Evolutionary conservation across 2,888 invertebrate species (phyloP), one percentile per base, ranked within the genome.

Genomic region (Euclidia mi): DNA sequence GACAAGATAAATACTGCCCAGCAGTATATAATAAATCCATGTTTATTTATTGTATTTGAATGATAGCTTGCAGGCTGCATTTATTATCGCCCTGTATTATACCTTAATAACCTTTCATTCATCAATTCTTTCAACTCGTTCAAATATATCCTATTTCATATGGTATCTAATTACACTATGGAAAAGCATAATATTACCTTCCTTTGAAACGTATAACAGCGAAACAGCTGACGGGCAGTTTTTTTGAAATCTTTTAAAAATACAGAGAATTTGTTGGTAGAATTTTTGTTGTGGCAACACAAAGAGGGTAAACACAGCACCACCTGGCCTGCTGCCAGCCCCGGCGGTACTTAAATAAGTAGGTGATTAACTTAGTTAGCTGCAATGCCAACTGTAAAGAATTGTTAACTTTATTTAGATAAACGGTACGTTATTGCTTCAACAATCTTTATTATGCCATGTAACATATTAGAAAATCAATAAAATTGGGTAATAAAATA

Each of bases 251-350:
- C 44, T 18, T 38, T 15, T 20, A 41, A 52, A n/a, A 52, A 41
- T 41, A 34, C 40, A 17, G 32, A n/a, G 34, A 25, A 40, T 40
- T 28, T 28, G 17, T 46, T 18, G 14, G 40, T 52, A n/a, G 20
- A 29, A 51, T 44, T 37, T 29, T 35, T 46, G 11, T 46, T 37
- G 47, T 37, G 37, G 41, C 31, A 47, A 47, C 38, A 57, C 52
- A 12, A 28, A 47, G 25, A n/a, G 38, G 31, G 45, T 48, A 55
- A 55, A 55, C 55, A 55, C n/a, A n/a, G n/a, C 18, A 11, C 17
- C 43, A 63, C 63, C 67, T 69, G 69, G 69, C 71, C 2, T n/a
- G 12, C 20, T 51, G 69, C 71, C 71, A 69, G 50, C 71, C 34
- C 17, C 67, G 20, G 20, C 38, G 44, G 48, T 15, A 41, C 44